Evolutionary conservation across 2,113 vertebrate genomes (phyloP).

Genomic region (Nothobranchius kuhntae): DNA sequence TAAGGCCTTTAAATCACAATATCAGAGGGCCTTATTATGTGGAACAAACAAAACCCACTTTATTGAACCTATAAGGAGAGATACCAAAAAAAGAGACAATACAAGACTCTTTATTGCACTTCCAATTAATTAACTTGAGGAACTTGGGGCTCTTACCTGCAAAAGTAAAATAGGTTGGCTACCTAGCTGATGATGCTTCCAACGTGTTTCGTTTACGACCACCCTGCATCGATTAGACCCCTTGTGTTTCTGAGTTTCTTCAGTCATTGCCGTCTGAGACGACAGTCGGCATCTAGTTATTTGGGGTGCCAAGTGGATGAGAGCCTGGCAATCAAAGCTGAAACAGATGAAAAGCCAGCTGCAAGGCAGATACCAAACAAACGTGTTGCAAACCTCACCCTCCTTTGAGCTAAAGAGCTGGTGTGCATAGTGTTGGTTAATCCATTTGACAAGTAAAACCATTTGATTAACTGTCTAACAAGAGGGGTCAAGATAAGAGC

Average conservation of each 20-base stretch:
- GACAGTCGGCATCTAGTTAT: slow-evolving; percentile 73
- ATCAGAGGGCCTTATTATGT: neutral
- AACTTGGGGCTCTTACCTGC: neutral
- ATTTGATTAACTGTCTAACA: slow-evolving; percentile 55
- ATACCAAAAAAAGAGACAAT: neutral
- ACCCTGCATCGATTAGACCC: neutral
- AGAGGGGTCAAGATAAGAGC: slow-evolving; percentile 31
- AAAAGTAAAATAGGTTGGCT: neutral
- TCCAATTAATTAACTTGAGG: neutral
- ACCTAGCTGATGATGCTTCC: slow-evolving; percentile 4
- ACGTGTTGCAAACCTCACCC: neutral
- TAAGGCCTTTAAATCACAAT: neutral
- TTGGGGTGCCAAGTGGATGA: slow-evolving; percentile 81
- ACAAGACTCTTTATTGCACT: neutral
- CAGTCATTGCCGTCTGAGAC: slow-evolving; percentile 71
- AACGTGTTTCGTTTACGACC: slow-evolving; percentile 41
- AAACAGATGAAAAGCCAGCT: slow-evolving; percentile 49
- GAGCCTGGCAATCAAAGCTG: slow-evolving; percentile 74
- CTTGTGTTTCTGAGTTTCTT: slow-evolving; percentile 21
- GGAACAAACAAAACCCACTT: neutral
- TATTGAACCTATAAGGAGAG: neutral
- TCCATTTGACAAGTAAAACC: slow-evolving; percentile 25
- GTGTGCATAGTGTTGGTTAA: slow-evolving; percentile 8
- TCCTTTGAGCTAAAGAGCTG: slow-evolving; percentile 8
- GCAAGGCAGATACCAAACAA: slow-evolving; percentile 8